Conservation (phyloP, 1,140 invertebrate species). For the Drosophila grimshawi region DNA sequence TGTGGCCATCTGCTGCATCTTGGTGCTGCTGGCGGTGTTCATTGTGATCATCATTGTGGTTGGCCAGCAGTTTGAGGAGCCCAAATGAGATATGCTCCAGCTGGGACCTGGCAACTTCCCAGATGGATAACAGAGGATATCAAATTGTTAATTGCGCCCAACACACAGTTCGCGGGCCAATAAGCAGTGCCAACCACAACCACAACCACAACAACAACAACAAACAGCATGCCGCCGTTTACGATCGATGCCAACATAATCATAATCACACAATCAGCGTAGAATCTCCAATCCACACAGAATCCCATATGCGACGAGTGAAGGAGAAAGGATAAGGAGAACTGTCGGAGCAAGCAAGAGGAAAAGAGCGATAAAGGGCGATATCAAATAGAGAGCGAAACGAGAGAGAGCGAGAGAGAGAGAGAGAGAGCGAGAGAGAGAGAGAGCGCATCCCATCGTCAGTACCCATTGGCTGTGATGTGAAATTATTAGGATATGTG, state of each 20-base stretch:
- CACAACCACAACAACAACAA: slow-evolving; percentile 21
- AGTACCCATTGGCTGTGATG: slow-evolving; percentile 84
- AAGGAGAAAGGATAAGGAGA: slow-evolving; percentile 23
- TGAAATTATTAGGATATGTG: slow-evolving; percentile 72
- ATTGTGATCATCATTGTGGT: slow-evolving; percentile 91
- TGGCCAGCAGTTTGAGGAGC: slow-evolving; percentile 88
- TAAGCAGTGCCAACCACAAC: slow-evolving; percentile 27
- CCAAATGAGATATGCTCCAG: slow-evolving; percentile 85
- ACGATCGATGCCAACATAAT: slow-evolving; percentile 22
- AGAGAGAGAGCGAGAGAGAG: slow-evolving; percentile 9
- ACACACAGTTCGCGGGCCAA: slow-evolving; percentile 36
- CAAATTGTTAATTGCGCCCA: slow-evolving; percentile 68
- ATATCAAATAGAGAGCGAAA: slow-evolving; percentile 1
- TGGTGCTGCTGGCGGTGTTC: slow-evolving; percentile 90
- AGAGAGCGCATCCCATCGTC: slow-evolving; percentile 74
- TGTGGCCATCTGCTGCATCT: slow-evolving; percentile 91
- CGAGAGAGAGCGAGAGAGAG: slow-evolving; percentile 7
- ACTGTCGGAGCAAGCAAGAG: neutral
- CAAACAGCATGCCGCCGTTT: slow-evolving; percentile 19
- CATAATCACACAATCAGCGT: slow-evolving; percentile 23
- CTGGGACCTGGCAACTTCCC: slow-evolving; percentile 85
- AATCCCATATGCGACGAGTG: slow-evolving; percentile 11
- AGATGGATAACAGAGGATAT: slow-evolving; percentile 84
- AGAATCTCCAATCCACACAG: slow-evolving; percentile 7
- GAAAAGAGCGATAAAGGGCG: slow-evolving; percentile 1